Percentiles rank a stretch among this genome's conserved stretches.
phyloP scores from a whole-genome alignment of 2,888 invertebrate species.

The Athrips mouffetella region DNA sequence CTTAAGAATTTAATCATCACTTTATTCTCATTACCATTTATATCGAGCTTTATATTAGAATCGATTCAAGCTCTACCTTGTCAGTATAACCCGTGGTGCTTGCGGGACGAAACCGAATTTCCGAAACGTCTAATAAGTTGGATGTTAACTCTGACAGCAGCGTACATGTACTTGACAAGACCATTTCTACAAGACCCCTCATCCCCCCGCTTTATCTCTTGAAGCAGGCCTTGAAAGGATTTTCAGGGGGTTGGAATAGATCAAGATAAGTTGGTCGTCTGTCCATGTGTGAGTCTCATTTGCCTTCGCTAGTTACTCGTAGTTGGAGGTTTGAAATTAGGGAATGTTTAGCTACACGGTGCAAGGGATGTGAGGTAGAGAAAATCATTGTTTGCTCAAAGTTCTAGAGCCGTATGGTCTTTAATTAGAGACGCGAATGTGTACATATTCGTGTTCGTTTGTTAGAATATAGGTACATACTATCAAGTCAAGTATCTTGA shows the following conservation, averaged over 20 bases:
- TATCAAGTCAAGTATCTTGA: no score
- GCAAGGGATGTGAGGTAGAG: constrained; percentile 28
- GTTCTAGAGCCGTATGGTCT: constrained; percentile 8
- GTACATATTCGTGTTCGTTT: neutral
- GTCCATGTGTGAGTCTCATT: constrained; percentile 59
- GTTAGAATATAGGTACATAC: no score
- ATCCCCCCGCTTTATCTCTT: constrained; percentile 29
- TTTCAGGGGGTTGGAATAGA: constrained; percentile 35
- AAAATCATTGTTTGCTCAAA: constrained; percentile 19
- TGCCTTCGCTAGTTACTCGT: constrained; percentile 59
- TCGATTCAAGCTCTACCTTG: constrained; percentile 33
- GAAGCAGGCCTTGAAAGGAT: constrained; percentile 21
- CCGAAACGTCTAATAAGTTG: constrained; percentile 78
- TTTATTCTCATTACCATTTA: no score
- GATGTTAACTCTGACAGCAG: constrained; percentile 69
- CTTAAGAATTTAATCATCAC: no score
- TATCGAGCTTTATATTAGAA: neutral
- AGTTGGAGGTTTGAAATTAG: constrained; percentile 58
- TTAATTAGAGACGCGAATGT: neutral
- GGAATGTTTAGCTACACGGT: constrained; percentile 59
- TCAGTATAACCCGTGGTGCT: constrained; percentile 57
- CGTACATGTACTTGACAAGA: constrained; percentile 61
- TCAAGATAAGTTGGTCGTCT: constrained; percentile 41
- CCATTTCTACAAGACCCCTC: constrained; percentile 44
- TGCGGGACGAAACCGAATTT: constrained; percentile 74